Conservation (phyloP, 1,140 invertebrate species). For the Dreissena rostriformis region DNA sequence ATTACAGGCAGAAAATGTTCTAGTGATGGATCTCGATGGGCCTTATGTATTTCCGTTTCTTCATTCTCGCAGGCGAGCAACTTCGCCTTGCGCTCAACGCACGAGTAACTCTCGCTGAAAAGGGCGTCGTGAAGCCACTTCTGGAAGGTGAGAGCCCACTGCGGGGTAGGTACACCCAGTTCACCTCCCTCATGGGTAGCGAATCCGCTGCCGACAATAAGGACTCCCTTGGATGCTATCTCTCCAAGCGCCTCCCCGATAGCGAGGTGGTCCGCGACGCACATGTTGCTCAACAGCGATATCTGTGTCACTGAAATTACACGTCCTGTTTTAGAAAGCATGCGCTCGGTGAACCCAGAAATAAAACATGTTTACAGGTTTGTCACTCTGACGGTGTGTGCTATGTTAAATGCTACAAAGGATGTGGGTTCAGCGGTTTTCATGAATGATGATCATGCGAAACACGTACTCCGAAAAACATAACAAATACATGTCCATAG, state of each 20-base stretch:
- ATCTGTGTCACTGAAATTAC: slow-evolving; percentile 65
- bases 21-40: slow-evolving; percentile 56
- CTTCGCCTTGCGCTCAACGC: slow-evolving; percentile 58
- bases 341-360: too few relatives aligned
- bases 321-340: too few relatives aligned
- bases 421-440: too few relatives aligned
- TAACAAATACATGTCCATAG: too few relatives aligned
- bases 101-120: slow-evolving; percentile 53
- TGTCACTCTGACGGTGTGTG: too few relatives aligned
- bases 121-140: slow-evolving; percentile 66
- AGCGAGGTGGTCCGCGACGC: slow-evolving; percentile 58
- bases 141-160: slow-evolving; percentile 55
- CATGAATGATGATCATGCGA: too few relatives aligned
- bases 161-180: neutral
- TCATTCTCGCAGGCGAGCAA: slow-evolving; percentile 54
- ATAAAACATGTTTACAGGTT: too few relatives aligned
- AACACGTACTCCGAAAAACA: too few relatives aligned
- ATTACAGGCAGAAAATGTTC: slow-evolving; percentile 70
- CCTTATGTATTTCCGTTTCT: slow-evolving; percentile 51
- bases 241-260: slow-evolving; percentile 65
- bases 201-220: slow-evolving; percentile 70
- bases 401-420: too few relatives aligned
- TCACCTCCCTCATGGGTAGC: slow-evolving; percentile 65
- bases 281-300: slow-evolving; percentile 62
- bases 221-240: slow-evolving; percentile 58